Conservation (phyloP, 2,888 invertebrate genomes). For the Apamea sordens region DNA sequence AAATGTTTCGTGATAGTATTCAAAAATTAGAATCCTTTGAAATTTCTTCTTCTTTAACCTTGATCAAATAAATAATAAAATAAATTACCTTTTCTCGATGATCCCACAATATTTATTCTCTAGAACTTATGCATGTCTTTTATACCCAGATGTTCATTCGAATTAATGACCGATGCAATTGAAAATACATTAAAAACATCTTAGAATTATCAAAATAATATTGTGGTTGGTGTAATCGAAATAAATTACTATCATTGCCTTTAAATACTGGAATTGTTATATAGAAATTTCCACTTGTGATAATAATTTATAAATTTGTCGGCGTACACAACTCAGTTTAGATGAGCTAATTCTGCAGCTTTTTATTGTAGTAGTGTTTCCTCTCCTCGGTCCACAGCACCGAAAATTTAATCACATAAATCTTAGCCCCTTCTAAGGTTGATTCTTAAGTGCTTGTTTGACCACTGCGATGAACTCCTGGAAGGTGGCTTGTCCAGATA, state of each 20-base stretch:
- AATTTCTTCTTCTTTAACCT: neutral
- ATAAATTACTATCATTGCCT: neutral
- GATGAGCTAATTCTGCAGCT: too few relatives aligned
- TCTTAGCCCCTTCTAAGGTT: too few relatives aligned
- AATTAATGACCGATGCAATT: constrained; percentile 63
- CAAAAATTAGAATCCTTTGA: neutral
- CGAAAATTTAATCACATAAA: too few relatives aligned
- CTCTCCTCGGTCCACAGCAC: too few relatives aligned
- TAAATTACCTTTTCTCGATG: constrained; percentile 41
- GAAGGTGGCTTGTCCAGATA: too few relatives aligned
- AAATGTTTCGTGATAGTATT: neutral
- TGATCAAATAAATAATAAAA: neutral
- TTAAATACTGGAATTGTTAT: constrained; percentile 16
- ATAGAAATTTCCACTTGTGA: constrained; percentile 47
- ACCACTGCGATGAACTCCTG: too few relatives aligned
- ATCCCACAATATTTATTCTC: neutral
- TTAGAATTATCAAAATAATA: constrained; percentile 39
- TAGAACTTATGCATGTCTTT: constrained; percentile 18
- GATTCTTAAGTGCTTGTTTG: too few relatives aligned
- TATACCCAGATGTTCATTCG: constrained; percentile 41
- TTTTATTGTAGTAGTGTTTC: too few relatives aligned
- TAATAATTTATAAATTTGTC: neutral
- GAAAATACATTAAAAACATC: constrained; percentile 65
- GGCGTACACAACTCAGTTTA: neutral
- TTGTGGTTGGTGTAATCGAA: constrained; percentile 39